Evolutionary conservation across 92 coral and sea anemone species (phyloP), one percentile per base, ranked within the genome.

Genomic region (Bergia sp.): DNA sequence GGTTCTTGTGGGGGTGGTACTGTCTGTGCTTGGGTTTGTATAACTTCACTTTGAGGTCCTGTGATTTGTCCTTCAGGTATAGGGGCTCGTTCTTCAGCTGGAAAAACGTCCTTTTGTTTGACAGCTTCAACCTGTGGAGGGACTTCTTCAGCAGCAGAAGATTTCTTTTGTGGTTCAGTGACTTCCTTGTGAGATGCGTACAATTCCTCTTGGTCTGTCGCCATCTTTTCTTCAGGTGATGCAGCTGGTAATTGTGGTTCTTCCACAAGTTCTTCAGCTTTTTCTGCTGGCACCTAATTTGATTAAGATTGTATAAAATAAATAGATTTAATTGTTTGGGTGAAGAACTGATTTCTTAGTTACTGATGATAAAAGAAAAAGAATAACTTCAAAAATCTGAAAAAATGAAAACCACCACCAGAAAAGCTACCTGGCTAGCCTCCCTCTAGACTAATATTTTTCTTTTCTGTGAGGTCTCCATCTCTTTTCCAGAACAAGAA

Each of bases 241-340:
- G 38, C 57, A 66, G 21, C n/a, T 41, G 77, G 67, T 3, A 13
- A 21, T 44, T 44, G 39, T 10, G 1, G 41, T 82, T 82, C 86
- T 21, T 72, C 77, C 16, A 5, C 38, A 1, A 37, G 77, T 82
- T 65, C 41, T 77, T 64, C 21, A 23, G 40, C 73, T 71, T 64
- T n/a, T 65, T 82, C 86, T 82, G 43, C 20, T 7, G 77, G 10
- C 57, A 82, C 77, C 86, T 82, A 45, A 0, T 78, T 45, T 42
- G 42, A 65, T 16, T 65, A 65, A 65, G 0, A 29, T 29, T 29
- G 29, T 29, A 29, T 29, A 29, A 29, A 29, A 29, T 29, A 29
- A 29, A 29, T 29, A 29, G 29, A 29, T 29, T 29, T 29, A 29
- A 29, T 29, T 29, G 29, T 29, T 29, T 29, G 29, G 29, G 29